Base-by-base conservation (phyloP, 2,888 invertebrate species). In the Auanema sp. region DNA sequence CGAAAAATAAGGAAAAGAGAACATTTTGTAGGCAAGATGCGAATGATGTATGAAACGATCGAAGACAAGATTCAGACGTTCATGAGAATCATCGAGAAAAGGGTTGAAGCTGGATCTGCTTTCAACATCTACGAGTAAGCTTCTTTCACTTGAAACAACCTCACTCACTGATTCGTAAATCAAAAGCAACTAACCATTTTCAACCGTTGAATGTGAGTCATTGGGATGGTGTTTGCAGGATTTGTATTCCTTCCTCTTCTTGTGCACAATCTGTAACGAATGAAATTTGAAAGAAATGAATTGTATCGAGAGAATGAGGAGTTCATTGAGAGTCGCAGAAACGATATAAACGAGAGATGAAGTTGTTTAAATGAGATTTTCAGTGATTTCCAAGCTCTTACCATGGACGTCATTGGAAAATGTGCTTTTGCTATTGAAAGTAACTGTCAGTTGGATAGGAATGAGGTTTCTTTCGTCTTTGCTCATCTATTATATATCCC, bases 301-400 rank as follows among this genome's bases (percentile, higher is more conserved):
- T 43, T 44, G 14, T 4, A 18, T 47, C 16, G 21, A 47, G n/a
- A 47, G 40, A 47, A 18, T 14, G 21, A 50, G 10, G 10, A 18
- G 24, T 23, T 5, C n/a, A 23, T 52, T n/a, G 24, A 23, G n/a
- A 52, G 18, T 5, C 14, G 41, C 5, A 25, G n/a, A 47, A n/a
- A 54, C 33, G n/a, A n/a, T 33, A 33, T 33, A 8, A 33, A 33
- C 33, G 33, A 43, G 14, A 12, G n/a, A n/a, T n/a, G n/a, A n/a
- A 52, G 18, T 1, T 0, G 2, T 16, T 16, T 23, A 8, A 52
- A 52, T 8, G 10, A 18, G 3, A 53, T 53, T 18, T 72, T 52
- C 57, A 78, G 78, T 11, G 79, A 79, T 53, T 73, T 75, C 49
- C 79, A 79, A 72, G 79, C 75, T 8, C 62, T 79, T 14, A 77